Evolutionary conservation across 2,888 invertebrate species (phyloP).

Genomic region (Argyresthia albistria): DNA sequence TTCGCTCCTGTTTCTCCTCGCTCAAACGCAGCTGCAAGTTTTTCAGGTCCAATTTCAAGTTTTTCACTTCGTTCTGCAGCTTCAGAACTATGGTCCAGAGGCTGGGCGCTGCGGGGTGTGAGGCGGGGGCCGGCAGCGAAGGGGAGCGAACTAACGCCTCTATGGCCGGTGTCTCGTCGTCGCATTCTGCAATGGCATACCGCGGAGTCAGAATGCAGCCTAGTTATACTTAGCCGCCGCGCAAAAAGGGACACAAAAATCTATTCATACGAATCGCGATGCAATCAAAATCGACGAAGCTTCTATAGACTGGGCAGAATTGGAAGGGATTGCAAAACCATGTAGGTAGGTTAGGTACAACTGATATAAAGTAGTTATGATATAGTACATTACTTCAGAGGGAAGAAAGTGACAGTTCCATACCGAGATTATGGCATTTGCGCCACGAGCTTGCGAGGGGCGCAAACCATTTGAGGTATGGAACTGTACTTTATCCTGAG

Average conservation of each 20-base stretch:
- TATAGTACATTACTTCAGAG: no score
- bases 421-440: no score
- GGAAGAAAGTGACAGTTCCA: no score
- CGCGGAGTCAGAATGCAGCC: neutral
- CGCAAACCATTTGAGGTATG: no score
- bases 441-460: no score
- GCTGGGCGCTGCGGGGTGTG: slow-evolving; percentile 66
- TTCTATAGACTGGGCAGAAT: no score
- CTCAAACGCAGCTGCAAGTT: slow-evolving; percentile 75
- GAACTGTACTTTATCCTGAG: no score
- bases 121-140: slow-evolving; percentile 55
- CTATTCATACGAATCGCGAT: neutral
- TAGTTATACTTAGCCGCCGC: neutral
- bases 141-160: slow-evolving; percentile 62
- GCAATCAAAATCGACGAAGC: neutral
- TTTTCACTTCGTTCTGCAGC: slow-evolving; percentile 80
- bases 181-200: slow-evolving; percentile 50
- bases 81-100: slow-evolving; percentile 84
- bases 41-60: slow-evolving; percentile 74
- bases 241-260: neutral
- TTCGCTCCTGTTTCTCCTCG: slow-evolving; percentile 75
- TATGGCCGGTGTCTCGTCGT: slow-evolving; percentile 50
- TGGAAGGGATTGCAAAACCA: no score
- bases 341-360: no score
- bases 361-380: no score